Evolutionary conservation across 2,113 vertebrate species (phyloP).

Genomic region (Cochlearius cochlearius): DNA sequence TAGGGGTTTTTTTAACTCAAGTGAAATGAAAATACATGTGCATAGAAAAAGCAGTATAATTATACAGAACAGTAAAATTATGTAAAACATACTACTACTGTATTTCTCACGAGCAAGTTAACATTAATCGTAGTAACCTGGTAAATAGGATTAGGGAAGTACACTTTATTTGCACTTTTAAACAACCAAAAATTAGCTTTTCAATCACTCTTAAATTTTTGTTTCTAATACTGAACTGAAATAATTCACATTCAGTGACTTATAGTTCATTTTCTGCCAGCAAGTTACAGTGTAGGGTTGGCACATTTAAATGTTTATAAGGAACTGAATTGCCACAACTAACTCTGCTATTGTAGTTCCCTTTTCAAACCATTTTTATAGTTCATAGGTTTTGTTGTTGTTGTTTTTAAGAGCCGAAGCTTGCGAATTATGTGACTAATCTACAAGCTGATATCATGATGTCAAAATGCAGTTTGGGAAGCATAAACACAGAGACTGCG

Average conservation of each 20-base stretch:
- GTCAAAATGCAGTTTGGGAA: conserved; percentile 81
- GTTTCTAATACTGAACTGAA: neutral
- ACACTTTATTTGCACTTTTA: neutral
- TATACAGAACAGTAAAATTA: neutral
- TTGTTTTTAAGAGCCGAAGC: conserved; percentile 66
- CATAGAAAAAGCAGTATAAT: neutral
- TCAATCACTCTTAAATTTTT: neutral
- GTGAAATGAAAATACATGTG: neutral
- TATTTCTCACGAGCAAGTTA: neutral
- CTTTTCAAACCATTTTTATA: neutral
- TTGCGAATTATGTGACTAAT: conserved; percentile 73
- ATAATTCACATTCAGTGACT: neutral
- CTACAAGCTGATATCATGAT: conserved; percentile 79
- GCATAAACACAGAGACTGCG: conserved; percentile 66
- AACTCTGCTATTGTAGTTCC: neutral
- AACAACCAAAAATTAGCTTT: neutral
- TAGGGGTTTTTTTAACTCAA: neutral
- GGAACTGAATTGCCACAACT: neutral
- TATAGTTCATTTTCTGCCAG: neutral
- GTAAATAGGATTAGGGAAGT: neutral
- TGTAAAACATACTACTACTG: neutral
- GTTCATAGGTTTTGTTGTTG: conserved; percentile 12
- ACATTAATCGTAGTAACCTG: neutral
- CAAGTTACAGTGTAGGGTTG: neutral
- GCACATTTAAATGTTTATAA: neutral